Evolutionary conservation across 2,797 vertebrate genomes (phyloP), one percentile per base, ranked within the genome.

Genomic region (Sebastes cheni): DNA sequence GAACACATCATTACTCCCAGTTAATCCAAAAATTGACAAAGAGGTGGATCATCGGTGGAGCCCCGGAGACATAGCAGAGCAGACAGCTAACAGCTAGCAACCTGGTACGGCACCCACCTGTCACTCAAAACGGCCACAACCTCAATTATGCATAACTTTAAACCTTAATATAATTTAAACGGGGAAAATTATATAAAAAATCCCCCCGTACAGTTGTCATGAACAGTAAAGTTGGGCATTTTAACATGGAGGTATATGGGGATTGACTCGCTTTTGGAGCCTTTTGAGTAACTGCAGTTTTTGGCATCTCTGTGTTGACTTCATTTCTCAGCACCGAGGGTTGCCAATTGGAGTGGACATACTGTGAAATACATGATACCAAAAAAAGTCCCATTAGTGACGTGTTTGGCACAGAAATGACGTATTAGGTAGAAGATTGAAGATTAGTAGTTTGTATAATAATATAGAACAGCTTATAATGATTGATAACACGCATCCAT

Each of bases 401-500:
- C 6, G 5, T 0, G 0, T 50, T 27, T 61, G 39, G 58, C 52
- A 3, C 36, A 36, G 13, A 52, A 68, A 16, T 1, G 9, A 68
- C 60, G 3, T 32, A 52, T 65, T 39, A 46, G 9, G 25, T 39
- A n/a, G 70, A 72, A 12, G n/a, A 46, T 2, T 34, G 59, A 42
- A 61, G 11, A 78, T 18, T 50, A 68, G 14, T 29, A 27, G 54
- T 11, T 12, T 23, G 11, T 54, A n/a, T 32, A 23, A 60, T 23
- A 36, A 22, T 29, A 68, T 7, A 27, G 18, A 58, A 56, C 13
- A 23, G 32, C 70, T 77, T 52, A 29, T 68, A 29, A 36, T 70
- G 32, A 75, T 72, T 79, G 25, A 67, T 29, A 86, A 77, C 65
- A 73, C 36, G 22, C 8, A 18, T 67, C 29, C 75, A 42, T 54